These are phyloP conservation scores for Apostichopus leukothele DNA, from an alignment of 53 echinoderm and acorn worm genomes.

Conservation along the genomic window DNA sequence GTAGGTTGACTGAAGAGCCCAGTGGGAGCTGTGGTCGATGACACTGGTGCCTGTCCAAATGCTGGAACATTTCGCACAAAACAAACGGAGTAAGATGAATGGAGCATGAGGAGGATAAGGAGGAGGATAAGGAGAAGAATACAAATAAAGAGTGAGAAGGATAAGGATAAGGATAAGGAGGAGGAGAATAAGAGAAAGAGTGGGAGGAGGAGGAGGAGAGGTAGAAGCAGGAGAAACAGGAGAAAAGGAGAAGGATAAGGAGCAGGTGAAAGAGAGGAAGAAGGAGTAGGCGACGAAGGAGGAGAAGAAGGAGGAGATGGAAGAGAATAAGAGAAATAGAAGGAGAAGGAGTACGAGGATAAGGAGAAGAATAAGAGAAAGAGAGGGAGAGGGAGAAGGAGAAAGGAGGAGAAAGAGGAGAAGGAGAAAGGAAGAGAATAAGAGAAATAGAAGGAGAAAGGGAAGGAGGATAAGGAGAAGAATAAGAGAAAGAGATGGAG, in stretches of 20 bases:
- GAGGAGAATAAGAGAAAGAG: too few species aligned
- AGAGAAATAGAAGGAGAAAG: slow-evolving; percentile 1
- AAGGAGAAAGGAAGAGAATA: not conserved
- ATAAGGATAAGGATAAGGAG: not conserved
- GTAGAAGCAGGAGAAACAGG: too few species aligned
- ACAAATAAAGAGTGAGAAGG: too few species aligned
- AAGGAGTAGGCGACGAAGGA: not conserved
- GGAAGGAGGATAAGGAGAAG: not conserved
- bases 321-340: not conserved
- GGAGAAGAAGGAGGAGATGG: not conserved
- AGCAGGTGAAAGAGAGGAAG: not conserved
- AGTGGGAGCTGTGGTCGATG: slow-evolving; percentile 26
- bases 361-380: not conserved
- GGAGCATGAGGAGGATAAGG: not conserved
- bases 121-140: not conserved
- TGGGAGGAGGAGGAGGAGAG: not conserved
- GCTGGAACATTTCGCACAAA: not conserved
- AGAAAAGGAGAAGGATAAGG: not conserved
- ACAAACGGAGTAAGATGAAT: too few species aligned
- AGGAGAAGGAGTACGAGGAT: not conserved
- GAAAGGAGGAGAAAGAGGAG: not conserved
- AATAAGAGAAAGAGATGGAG: not conserved
- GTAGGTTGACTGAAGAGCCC: slow-evolving; percentile 58
- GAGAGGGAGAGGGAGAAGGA: not conserved
- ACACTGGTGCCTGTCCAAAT: slow-evolving; percentile 50